Evolutionary conservation across 2,113 vertebrate genomes (phyloP).

Genomic region (Nycticryphes semicollaris): DNA sequence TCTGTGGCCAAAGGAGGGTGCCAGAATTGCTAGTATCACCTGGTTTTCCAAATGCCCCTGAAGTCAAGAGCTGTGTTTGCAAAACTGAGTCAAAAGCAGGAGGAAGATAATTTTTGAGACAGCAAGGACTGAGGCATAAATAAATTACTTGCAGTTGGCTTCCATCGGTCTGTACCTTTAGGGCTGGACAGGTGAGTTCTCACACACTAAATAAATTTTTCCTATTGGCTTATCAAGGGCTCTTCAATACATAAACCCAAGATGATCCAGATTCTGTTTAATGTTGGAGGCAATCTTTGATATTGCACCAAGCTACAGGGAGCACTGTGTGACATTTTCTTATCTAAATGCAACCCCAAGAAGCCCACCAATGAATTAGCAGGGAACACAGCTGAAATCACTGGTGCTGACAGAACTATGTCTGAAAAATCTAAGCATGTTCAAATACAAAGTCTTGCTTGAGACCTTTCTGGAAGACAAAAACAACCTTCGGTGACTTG

Average conservation of each 20-base stretch:
- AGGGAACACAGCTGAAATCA: background rate
- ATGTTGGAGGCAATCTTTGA: background rate
- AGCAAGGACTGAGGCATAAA: background rate
- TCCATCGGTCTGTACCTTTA: background rate
- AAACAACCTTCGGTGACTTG: background rate
- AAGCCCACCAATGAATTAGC: background rate
- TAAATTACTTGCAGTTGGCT: background rate
- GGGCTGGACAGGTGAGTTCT: background rate
- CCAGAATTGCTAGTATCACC: background rate
- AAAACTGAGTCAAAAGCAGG: background rate
- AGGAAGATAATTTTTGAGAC: background rate
- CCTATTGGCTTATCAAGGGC: background rate
- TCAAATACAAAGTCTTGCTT: background rate
- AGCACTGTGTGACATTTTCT: background rate
- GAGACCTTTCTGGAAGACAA: constrained; percentile 20
- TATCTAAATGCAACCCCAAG: background rate
- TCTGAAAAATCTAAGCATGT: background rate
- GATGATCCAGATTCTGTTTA: background rate
- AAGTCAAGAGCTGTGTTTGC: background rate
- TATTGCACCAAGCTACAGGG: background rate
- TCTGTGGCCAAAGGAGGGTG: background rate
- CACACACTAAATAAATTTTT: background rate
- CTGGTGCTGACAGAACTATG: background rate
- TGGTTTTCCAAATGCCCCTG: background rate
- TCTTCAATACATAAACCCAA: background rate